Base-by-base conservation (phyloP, 30 jellyfish, hydroid and myxozoan genomes). In the Rhopilema esculentum region DNA sequence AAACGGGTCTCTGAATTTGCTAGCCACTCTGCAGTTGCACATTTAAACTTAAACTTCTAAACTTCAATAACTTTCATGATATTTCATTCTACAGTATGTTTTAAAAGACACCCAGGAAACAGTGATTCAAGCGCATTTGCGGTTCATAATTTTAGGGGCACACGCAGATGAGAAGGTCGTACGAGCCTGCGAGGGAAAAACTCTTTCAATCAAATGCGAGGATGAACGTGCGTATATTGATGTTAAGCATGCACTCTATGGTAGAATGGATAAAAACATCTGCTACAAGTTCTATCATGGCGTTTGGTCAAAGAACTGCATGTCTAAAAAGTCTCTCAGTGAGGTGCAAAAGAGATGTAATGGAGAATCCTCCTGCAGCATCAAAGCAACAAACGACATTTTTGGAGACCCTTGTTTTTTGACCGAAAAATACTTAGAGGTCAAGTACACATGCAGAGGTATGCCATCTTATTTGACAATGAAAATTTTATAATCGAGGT, bases 281-380 rank as follows among this genome's bases (percentile, higher is more conserved):
- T 67, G 78, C 78, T 67, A 67, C 31, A 67, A 67, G 49, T 67
- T 67, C 49, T 67, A 67, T 26, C 40, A 24, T 26, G 49, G 78
- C n/a, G 12, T 67, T 20, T 67, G 78, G 78, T n/a, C 28, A n/a
- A 67, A 19, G 49, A 67, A 67, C 18, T 67, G 78, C 49, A 19
- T 7, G 49, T 67, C 78, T 19, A n/a, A n/a, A 67, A 67, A 19
- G 78, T 67, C 78, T 6, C 18, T 67, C 12, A n/a, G 49, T n/a
- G 78, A 67, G 31, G 78, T 67, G 8, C 33, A 67, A 67, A 67
- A 26, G 18, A 21, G 49, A 2, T 67, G 78, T 26, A n/a, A 67
- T 8, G 78, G 78, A 67, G 23, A 67, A 49, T 1, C 33, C 33
- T 9, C 78, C 1, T 67, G 78, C 49, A 26, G 22, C 4, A 49